Evolutionary conservation across 2,888 invertebrate genomes (phyloP), one percentile per base, ranked within the genome.

Genomic region (Agonopterix alstromeriana): DNA sequence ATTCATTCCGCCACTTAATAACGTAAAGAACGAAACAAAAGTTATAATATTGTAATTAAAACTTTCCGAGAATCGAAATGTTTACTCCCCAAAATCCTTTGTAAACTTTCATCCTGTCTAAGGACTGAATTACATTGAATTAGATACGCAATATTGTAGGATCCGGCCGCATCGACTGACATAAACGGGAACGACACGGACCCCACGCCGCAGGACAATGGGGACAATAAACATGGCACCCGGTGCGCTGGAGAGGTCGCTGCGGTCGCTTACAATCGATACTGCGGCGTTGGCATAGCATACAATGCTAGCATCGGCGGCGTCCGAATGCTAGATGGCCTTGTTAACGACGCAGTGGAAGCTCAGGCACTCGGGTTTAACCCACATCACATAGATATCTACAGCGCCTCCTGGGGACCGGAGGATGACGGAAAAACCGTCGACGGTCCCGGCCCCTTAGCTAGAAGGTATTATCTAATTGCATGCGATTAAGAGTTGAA

Each of bases 211-310:
- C 94, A 98, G 81, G 97, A 98, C 89, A 97, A 98, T 87, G 98
- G 98, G 38, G 98, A 98, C 86, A 99, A 99, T 91, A 98, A 98
- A 90, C 98, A 99, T 79, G 99, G 99, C 43, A 99, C 99, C 54
- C 91, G 99, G 61, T 99, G 99, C 81, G 99, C 99, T 17, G 99
- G 99, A 27, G 99, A 99, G 89, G 98, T 99, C 8, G 98, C 99
- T 40, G 98, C 97, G 57, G 94, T 97, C 52, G 98, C 98, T 46
- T 98, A 97, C 84, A 99, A 99, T 87, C 94, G 94, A 72, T 95
- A 94, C 71, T 99, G 99, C 79, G 99, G 99, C 40, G 98, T 99
- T 45, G 99, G 99, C 45, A 95, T 99, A 50, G 99, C 99, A 36
- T 99, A 96, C 88, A 98, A 98, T 85, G 94, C 97, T 53, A 97